Evolutionary conservation across 2,113 vertebrate species (phyloP).

Genomic region (Engystomops pustulosus): DNA sequence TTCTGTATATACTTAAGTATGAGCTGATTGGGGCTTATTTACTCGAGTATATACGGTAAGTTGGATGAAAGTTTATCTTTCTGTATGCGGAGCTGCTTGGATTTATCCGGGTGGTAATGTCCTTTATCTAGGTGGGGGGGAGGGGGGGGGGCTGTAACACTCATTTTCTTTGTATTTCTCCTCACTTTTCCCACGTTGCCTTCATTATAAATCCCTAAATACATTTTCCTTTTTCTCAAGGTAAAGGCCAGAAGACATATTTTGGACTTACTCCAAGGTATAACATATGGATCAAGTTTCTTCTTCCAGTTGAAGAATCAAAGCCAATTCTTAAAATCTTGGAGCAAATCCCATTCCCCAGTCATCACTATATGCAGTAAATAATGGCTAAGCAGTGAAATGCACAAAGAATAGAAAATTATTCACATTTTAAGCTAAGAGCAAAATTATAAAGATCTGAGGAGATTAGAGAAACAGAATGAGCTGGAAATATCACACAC

Average conservation of each 20-base stretch:
- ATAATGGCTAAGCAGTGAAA: neutral
- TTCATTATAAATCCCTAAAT: neutral
- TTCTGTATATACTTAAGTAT: too few relatives aligned
- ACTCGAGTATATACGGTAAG: too few relatives aligned
- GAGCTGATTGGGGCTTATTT: too few relatives aligned
- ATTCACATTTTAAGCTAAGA: neutral
- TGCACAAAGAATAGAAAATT: neutral
- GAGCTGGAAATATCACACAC: too few relatives aligned
- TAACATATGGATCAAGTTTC: constrained; percentile 15
- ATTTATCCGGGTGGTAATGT: too few relatives aligned
- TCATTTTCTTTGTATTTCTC: too few relatives aligned
- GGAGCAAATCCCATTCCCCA: constrained; percentile 8
- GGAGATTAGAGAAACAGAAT: neutral
- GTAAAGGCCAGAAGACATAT: neutral
- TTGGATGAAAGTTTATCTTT: too few relatives aligned
- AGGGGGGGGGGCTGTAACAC: too few relatives aligned
- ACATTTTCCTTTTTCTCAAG: neutral
- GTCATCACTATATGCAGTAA: neutral
- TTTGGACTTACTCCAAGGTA: constrained; percentile 11
- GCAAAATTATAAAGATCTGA: neutral
- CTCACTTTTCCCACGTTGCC: neutral
- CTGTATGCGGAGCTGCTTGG: too few relatives aligned
- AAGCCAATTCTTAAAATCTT: constrained; percentile 13
- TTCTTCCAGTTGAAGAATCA: neutral
- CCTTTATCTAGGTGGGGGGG: too few relatives aligned